Evolutionary conservation across 2,888 invertebrate genomes (phyloP).

Genomic region (Phalera bucephala): DNA sequence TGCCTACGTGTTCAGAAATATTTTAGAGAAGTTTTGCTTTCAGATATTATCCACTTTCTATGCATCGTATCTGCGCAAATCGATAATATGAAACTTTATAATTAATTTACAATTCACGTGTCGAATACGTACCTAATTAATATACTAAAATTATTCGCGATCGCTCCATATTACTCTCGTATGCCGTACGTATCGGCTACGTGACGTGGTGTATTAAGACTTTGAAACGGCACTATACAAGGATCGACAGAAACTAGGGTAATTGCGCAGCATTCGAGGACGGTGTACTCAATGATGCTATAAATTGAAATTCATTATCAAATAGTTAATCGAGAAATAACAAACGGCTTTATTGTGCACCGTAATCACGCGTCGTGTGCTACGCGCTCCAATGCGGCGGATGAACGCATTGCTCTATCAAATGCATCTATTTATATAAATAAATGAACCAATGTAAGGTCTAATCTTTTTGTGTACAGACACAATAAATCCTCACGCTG

Average conservation of each 20-base stretch:
- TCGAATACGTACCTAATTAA: not conserved
- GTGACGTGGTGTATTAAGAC: constrained; percentile 15
- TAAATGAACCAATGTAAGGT: constrained; percentile 24
- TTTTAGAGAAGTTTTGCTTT: no score
- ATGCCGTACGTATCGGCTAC: not conserved
- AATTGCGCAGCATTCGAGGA: constrained; percentile 53
- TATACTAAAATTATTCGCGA: not conserved
- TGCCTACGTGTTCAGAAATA: no score
- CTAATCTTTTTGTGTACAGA: constrained; percentile 7
- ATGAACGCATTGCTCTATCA: constrained; percentile 47
- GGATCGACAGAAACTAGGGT: constrained; percentile 53
- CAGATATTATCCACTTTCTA: no score
- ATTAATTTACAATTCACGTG: not conserved
- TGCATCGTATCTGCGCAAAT: no score
- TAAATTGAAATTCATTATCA: constrained; percentile 74
- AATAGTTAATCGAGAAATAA: constrained; percentile 65
- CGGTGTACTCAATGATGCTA: constrained; percentile 62
- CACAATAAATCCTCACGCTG: constrained; percentile 7
- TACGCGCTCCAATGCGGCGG: constrained; percentile 47
- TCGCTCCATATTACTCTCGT: not conserved
- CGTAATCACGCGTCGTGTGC: constrained; percentile 44
- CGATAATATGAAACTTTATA: not conserved
- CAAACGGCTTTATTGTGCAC: constrained; percentile 58
- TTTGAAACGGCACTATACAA: constrained; percentile 33
- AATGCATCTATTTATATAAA: constrained; percentile 35